phyloP scores from a whole-genome alignment of 2,797 vertebrate species.

The Alcedo quadribrachys region DNA sequence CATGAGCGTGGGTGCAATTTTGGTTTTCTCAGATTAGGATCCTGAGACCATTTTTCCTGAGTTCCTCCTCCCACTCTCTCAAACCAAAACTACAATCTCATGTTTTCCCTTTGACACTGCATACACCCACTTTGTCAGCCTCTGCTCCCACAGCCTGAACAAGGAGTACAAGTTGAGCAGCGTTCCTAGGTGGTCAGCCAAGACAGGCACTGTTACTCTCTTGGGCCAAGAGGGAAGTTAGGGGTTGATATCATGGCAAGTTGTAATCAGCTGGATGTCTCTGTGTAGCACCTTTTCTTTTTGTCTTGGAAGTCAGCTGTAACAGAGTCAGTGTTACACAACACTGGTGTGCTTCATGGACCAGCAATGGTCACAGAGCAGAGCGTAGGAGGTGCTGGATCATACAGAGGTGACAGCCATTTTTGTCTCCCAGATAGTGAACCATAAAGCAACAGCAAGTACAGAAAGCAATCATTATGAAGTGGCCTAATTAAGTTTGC shows the following conservation, averaged over 20 bases:
- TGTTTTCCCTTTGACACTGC: neutral
- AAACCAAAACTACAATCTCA: neutral
- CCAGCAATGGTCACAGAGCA: neutral
- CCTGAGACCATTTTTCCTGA: neutral
- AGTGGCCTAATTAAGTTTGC: neutral
- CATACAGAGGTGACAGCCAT: neutral
- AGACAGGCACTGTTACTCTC: fast-evolving
- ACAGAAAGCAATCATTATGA: neutral
- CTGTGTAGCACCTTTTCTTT: neutral
- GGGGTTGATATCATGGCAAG: neutral
- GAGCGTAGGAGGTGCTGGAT: neutral
- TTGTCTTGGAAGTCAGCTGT: neutral
- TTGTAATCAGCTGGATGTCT: neutral
- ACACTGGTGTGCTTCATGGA: neutral
- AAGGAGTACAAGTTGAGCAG: fast-evolving
- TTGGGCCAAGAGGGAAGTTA: neutral
- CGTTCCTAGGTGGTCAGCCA: neutral
- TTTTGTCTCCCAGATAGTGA: neutral
- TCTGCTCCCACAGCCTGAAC: neutral
- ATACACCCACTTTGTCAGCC: neutral
- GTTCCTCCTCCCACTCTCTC: neutral
- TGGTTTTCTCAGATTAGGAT: neutral
- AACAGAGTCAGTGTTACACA: neutral
- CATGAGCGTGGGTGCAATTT: neutral
- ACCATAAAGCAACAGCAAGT: neutral